Evolutionary conservation across 1,140 invertebrate species (phyloP), one percentile per base, ranked within the genome.

Genomic region (Eriocheir sinensis): DNA sequence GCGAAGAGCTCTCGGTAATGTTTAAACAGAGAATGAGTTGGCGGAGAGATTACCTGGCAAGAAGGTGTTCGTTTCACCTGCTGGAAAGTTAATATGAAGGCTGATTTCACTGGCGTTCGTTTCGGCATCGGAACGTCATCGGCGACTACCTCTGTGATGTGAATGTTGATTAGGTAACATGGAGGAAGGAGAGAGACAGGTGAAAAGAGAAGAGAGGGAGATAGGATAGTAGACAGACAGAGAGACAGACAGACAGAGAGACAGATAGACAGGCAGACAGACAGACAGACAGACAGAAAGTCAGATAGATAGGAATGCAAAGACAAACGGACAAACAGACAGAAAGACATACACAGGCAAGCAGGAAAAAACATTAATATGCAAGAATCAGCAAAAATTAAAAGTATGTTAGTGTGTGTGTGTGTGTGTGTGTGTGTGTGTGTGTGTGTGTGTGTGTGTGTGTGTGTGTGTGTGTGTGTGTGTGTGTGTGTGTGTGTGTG

Each of bases 401-500:
- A n/a, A n/a, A n/a, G n/a, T 72, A 21, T 12, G 53, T 21, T 72
- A 27, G 2, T 21, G 53, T 6, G 53, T 21, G 53, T 72, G 21
- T 72, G 53, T 72, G 53, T 72, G 53, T 72, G 53, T 72, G 53
- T 72, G 53, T 72, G 53, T 72, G 53, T 72, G 21, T n/a, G 21
- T n/a, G 27, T 72, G 53, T n/a, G 60, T 72, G 53, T 72, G 53
- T 72, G 53, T 72, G 53, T 72, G 53, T 72, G 53, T 72, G 53
- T 72, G 53, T 72, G 53, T 72, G 53, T 72, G 53, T 72, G 53
- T 72, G 53, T 72, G 53, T 72, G 53, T 72, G 53, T 72, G 53
- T 72, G 53, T 72, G 53, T 72, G 53, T 72, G 60, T 72, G 60
- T 72, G 60, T 72, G 60, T 72, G 60, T 72, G 60, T 72, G 60